A percentile compares a stretch with the other conserved stretches of the same genome.
Conservation (phyloP, 2,797 vertebrate genomes). For the Salmo trutta region DNA sequence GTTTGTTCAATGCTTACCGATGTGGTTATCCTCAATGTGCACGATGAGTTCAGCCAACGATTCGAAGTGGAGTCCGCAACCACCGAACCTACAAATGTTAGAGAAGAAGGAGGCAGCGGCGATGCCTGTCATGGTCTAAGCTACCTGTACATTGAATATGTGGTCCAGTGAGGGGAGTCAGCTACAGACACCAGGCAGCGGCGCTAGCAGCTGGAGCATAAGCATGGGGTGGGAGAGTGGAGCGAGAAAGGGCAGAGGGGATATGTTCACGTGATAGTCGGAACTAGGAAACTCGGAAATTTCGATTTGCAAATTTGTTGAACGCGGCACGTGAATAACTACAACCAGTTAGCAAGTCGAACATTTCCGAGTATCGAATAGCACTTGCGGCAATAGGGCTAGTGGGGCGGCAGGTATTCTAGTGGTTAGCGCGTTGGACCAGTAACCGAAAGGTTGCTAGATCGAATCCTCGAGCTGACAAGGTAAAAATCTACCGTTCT, state of each 20-base stretch:
- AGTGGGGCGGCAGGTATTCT: no score
- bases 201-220: slow-evolving; percentile 75
- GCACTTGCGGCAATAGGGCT: no score
- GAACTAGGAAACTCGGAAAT: no score
- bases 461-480: no score
- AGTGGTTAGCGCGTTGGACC: no score
- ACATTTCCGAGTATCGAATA: no score
- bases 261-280: slow-evolving; percentile 50
- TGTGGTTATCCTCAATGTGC: slow-evolving; percentile 97
- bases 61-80: slow-evolving; percentile 93
- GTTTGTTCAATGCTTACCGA: slow-evolving; percentile 80
- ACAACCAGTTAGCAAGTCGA: no score
- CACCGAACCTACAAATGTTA: slow-evolving; percentile 92
- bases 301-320: no score
- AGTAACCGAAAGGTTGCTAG: no score
- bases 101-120: slow-evolving; percentile 98
- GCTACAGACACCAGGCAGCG: slow-evolving; percentile 63
- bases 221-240: slow-evolving; percentile 60
- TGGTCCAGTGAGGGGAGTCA: slow-evolving; percentile 46
- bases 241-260: slow-evolving; percentile 70
- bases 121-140: slow-evolving; percentile 93
- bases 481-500: no score
- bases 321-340: no score
- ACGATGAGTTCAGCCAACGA: slow-evolving; percentile 93
- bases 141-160: slow-evolving; percentile 75